phyloP scores from a whole-genome alignment of 64 coral and sea anemone species.

The Stichodactyla mertensii region DNA sequence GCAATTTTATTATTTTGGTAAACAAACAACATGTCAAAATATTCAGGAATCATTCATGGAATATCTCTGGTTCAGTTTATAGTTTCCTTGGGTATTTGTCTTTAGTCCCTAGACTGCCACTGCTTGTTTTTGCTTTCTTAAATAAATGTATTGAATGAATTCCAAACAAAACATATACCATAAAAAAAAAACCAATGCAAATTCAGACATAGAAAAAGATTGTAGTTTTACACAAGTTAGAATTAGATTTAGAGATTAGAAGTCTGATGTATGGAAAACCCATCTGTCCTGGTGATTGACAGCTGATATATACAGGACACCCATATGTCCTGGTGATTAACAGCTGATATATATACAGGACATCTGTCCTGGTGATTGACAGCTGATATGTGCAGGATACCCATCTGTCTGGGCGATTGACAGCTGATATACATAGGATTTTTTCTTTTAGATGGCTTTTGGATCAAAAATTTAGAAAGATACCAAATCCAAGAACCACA shows the following conservation, averaged over 20 bases:
- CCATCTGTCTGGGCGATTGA: neutral
- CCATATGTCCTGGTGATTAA: neutral
- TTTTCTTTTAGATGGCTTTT: too few relatives aligned
- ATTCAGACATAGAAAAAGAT: neutral
- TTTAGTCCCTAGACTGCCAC: neutral
- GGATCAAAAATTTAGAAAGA: too few relatives aligned
- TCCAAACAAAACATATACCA: neutral
- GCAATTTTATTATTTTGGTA: neutral
- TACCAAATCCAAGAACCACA: too few relatives aligned
- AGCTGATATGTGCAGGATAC: neutral
- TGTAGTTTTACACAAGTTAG: neutral
- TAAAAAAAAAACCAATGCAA: neutral
- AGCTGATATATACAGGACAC: neutral
- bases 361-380: neutral
- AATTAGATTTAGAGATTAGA: neutral
- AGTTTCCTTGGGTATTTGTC: neutral
- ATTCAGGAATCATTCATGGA: neutral
- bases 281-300: conserved; percentile 2
- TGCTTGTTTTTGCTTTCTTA: neutral
- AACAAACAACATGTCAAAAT: neutral
- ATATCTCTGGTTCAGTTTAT: neutral
- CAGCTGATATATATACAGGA: neutral
- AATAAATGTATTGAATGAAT: neutral
- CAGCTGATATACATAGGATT: neutral
- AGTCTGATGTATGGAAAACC: neutral